Percentiles rank a stretch among this genome's conserved stretches.
Conservation (phyloP, 2,888 invertebrate genomes). For the Andrena dorsata region DNA sequence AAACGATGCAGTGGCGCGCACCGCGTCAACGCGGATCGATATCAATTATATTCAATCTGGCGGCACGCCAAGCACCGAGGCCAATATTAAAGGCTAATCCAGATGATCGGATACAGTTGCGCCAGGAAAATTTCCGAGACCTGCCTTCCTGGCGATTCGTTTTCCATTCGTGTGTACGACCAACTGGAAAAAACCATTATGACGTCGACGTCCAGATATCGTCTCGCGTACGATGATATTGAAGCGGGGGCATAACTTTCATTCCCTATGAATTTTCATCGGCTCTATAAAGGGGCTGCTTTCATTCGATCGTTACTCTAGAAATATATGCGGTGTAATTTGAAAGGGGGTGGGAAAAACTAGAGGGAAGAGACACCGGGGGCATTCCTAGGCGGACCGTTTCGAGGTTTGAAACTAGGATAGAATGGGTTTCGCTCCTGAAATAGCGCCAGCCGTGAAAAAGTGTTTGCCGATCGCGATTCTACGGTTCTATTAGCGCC, state of each 20-base stretch:
- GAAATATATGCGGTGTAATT: not conserved
- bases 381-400: not conserved
- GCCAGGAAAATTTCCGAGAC: conserved; percentile 56
- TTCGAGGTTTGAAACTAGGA: conserved; percentile 14
- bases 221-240: conserved; percentile 4
- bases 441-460: conserved; percentile 43
- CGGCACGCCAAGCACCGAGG: conserved; percentile 54
- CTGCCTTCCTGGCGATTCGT: conserved; percentile 37
- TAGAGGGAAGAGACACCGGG: not conserved
- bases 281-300: not conserved
- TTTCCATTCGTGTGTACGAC: conserved; percentile 46
- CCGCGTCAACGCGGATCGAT: conserved; percentile 52
- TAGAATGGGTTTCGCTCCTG: conserved; percentile 26
- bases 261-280: not conserved
- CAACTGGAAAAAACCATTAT: conserved; percentile 49
- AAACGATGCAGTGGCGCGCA: conserved; percentile 39
- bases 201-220: conserved; percentile 15
- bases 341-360: not conserved
- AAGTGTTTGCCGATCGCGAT: conserved; percentile 41
- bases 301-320: not conserved
- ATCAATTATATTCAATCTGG: conserved; percentile 67
- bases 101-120: conserved; percentile 62
- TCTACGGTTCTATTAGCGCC: conserved; percentile 50
- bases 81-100: conserved; percentile 67
- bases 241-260: conserved; percentile 4